These are phyloP conservation scores for Muscicapa comitata DNA, from an alignment of 2,797 vertebrate genomes.

Conservation along the genomic window DNA sequence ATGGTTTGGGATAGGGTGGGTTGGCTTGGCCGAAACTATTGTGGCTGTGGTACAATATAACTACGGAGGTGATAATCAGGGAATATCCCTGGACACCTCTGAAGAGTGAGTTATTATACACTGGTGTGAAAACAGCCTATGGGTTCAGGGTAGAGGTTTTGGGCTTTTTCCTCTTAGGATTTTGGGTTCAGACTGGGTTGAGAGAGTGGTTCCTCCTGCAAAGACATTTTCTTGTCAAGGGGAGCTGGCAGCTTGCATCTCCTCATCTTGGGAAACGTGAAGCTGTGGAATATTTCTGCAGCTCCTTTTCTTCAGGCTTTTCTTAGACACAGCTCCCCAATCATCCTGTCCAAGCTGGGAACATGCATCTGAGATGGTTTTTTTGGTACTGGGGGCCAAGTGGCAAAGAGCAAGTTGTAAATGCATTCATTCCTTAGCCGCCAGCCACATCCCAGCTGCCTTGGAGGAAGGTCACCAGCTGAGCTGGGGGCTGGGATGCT, in stretches of 20 bases:
- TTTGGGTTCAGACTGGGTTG: neutral
- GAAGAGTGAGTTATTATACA: neutral
- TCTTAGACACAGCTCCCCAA: neutral
- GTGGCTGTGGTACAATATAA: neutral
- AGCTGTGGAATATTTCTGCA: neutral
- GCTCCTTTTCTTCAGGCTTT: neutral
- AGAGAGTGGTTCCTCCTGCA: neutral
- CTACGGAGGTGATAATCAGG: neutral
- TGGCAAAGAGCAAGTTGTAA: neutral
- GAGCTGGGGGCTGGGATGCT: neutral
- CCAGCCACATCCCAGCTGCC: neutral
- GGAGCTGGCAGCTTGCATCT: neutral
- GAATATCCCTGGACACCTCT: neutral
- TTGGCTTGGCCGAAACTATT: neutral
- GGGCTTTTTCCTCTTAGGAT: neutral
- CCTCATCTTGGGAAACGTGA: fast-evolving
- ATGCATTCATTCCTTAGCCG: neutral
- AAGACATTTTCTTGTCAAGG: neutral
- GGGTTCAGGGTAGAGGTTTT: neutral
- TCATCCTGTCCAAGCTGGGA: neutral
- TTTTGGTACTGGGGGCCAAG: neutral
- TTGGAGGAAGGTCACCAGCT: neutral
- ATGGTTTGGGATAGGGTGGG: neutral
- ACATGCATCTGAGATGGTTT: neutral
- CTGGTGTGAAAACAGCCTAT: neutral